Conservation (phyloP, 2,888 invertebrate species). For the Cephus runcator region DNA sequence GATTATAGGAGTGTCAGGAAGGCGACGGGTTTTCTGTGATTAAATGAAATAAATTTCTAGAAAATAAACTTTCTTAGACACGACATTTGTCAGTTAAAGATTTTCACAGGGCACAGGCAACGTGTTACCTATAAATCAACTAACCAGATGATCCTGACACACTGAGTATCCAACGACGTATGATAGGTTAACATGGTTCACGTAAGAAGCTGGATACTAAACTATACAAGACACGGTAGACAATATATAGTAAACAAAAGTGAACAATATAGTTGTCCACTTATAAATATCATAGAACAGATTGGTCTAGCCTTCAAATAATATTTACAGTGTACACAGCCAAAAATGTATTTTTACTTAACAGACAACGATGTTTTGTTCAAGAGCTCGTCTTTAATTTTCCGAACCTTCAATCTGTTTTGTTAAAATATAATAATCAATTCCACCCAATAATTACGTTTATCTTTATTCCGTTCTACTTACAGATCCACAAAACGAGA, state of each 20-base stretch:
- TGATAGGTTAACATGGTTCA: neutral
- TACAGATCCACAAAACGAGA: slow-evolving; percentile 36
- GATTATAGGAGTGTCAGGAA: accelerated
- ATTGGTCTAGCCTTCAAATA: neutral
- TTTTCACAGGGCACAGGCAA: neutral
- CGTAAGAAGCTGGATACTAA: neutral
- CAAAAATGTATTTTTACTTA: neutral
- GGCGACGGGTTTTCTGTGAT: too few species aligned
- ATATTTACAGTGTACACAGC: neutral
- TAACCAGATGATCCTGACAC: neutral
- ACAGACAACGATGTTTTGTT: neutral
- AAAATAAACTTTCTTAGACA: too few species aligned
- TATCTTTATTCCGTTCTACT: slow-evolving; percentile 18
- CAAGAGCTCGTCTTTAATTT: neutral
- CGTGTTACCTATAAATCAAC: neutral
- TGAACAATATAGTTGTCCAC: neutral
- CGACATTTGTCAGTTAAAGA: neutral
- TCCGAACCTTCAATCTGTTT: accelerated
- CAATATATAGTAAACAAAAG: neutral
- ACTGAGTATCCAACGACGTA: neutral
- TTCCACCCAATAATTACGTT: neutral
- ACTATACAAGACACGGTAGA: neutral
- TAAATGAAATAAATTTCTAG: too few species aligned
- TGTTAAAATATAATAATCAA: neutral
- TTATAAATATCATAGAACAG: neutral